These are phyloP conservation scores for Leiothrix lutea DNA, from an alignment of 2,113 vertebrate species.

Conservation along the genomic window DNA sequence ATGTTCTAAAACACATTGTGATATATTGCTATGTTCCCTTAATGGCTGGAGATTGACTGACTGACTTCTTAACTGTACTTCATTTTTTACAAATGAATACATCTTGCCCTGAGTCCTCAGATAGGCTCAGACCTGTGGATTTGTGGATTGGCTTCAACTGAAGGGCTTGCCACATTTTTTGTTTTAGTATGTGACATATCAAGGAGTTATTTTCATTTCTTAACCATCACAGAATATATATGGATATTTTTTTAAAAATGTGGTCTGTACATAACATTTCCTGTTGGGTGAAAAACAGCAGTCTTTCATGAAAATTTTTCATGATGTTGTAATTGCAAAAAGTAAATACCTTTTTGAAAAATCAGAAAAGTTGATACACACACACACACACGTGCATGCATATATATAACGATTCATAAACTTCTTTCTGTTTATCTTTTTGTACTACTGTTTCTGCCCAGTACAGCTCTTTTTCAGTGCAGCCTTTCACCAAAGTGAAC, in stretches of 20 bases:
- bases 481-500: background rate
- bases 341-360: background rate
- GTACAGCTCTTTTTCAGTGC: background rate
- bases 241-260: accelerated
- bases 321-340: background rate
- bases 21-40: background rate
- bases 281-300: background rate
- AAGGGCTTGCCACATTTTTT: background rate
- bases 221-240: background rate
- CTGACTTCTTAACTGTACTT: background rate
- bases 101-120: background rate
- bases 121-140: background rate
- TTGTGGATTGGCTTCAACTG: background rate
- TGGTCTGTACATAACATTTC: background rate
- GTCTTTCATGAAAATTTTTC: background rate
- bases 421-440: background rate
- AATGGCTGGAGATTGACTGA: background rate
- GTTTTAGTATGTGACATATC: background rate
- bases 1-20: background rate
- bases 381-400: background rate
- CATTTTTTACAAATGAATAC: background rate
- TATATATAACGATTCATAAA: background rate
- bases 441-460: background rate
- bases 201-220: background rate
- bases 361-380: accelerated